Percentiles rank a stretch among this genome's conserved stretches.
phyloP scores from a whole-genome alignment of 2,888 invertebrate genomes.

The Suillia variegata region DNA sequence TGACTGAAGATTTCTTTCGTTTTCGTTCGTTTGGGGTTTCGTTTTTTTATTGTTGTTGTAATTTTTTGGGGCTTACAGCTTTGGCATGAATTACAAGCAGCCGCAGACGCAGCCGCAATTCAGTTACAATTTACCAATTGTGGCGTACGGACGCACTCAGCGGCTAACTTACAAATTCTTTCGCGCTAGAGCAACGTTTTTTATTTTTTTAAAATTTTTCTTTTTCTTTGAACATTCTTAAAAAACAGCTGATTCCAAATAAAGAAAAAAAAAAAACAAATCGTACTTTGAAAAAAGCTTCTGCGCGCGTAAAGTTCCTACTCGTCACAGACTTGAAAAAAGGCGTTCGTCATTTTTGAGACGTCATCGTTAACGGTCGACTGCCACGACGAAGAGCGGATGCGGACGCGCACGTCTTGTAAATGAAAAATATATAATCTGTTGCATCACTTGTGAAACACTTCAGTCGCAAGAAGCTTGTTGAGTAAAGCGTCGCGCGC shows the following conservation, averaged over 20 bases:
- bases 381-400: conserved; percentile 24
- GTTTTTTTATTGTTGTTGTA: conserved; percentile 4
- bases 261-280: background rate
- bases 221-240: no score
- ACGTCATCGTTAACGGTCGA: conserved; percentile 15
- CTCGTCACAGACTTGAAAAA: no score
- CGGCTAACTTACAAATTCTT: conserved; percentile 18
- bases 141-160: conserved; percentile 49
- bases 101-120: conserved; percentile 26
- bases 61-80: background rate
- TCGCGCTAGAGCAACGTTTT: no score
- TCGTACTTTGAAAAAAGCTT: no score
- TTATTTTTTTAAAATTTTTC: no score
- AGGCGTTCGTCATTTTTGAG: conserved; percentile 16
- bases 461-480: conserved; percentile 61
- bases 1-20: conserved; percentile 47
- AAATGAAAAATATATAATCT: conserved; percentile 59
- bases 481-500: conserved; percentile 45
- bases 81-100: conserved; percentile 11
- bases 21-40: conserved; percentile 35
- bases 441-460: conserved; percentile 62
- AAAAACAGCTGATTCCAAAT: conserved; percentile 17
- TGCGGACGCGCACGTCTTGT: conserved; percentile 48
- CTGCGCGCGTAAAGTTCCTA: background rate
- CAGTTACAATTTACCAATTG: conserved; percentile 60